phyloP scores from a whole-genome alignment of 2,797 vertebrate genomes.

The Chelon labrosus region DNA sequence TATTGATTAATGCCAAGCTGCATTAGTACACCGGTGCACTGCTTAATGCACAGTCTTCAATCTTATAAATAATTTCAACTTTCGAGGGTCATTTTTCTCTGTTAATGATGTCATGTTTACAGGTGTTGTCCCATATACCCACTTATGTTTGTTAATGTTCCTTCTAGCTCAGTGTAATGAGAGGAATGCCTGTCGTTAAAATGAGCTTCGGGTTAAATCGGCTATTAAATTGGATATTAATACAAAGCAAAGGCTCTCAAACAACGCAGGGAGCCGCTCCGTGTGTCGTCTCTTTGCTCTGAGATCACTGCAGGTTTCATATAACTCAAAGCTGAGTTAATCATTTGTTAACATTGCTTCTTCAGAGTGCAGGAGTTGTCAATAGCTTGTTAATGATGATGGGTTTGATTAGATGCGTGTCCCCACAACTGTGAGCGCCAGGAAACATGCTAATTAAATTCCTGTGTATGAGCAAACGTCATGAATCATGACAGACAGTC shows the following conservation, averaged over 20 bases:
- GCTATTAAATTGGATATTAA: slow-evolving; percentile 75
- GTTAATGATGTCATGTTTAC: slow-evolving; percentile 48
- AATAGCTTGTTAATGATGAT: slow-evolving; percentile 58
- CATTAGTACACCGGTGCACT: slow-evolving; percentile 9
- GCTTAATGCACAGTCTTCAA: slow-evolving; percentile 32
- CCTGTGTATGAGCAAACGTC: slow-evolving; percentile 57
- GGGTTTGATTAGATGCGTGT: slow-evolving; percentile 66
- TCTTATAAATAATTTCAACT: slow-evolving; percentile 43
- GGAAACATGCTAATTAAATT: slow-evolving; percentile 74
- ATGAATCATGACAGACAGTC: slow-evolving; percentile 79
- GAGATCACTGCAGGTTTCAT: slow-evolving; percentile 27
- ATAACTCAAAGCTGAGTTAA: slow-evolving; percentile 26
- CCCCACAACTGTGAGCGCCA: slow-evolving; percentile 42
- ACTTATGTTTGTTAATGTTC: slow-evolving; percentile 64
- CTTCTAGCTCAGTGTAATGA: slow-evolving; percentile 54
- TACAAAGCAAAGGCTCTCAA: slow-evolving; percentile 48
- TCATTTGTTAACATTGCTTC: slow-evolving; percentile 28
- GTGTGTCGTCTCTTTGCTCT: slow-evolving; percentile 25
- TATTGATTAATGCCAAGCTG: slow-evolving; percentile 42
- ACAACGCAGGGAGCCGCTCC: slow-evolving; percentile 30
- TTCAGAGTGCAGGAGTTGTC: slow-evolving; percentile 56
- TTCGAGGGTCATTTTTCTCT: slow-evolving; percentile 60
- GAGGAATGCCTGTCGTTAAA: slow-evolving; percentile 58
- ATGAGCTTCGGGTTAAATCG: slow-evolving; percentile 61
- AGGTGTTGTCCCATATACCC: slow-evolving; percentile 51